phyloP scores from a whole-genome alignment of 2,797 vertebrate genomes.

The Sparidentex hasta region DNA sequence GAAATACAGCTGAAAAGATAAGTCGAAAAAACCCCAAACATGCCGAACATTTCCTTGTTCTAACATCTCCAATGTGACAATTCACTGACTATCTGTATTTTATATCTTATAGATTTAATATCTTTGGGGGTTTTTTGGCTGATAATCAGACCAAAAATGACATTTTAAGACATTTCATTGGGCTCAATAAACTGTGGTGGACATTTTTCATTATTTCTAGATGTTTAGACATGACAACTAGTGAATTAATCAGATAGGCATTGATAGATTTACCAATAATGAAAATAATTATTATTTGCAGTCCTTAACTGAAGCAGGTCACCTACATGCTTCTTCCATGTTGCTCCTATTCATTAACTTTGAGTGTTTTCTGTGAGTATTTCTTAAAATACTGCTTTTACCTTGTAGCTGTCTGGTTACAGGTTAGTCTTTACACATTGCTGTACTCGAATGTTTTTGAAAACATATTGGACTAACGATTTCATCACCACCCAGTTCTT shows the following conservation, averaged over 20 bases:
- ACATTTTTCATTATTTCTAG: constrained; percentile 6
- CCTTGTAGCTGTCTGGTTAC: background rate
- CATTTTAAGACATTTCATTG: background rate
- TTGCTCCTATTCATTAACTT: background rate
- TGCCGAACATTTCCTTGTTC: background rate
- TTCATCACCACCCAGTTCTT: background rate
- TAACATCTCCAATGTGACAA: background rate
- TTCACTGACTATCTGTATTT: background rate
- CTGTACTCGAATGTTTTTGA: background rate
- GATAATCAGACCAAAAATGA: background rate
- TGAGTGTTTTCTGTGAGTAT: background rate
- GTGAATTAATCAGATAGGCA: background rate
- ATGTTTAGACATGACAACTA: background rate
- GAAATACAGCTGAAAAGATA: background rate
- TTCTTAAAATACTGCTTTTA: background rate
- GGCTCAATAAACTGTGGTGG: background rate
- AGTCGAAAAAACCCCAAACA: background rate
- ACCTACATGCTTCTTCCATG: background rate
- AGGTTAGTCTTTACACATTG: background rate
- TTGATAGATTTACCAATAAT: background rate
- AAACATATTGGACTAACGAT: background rate
- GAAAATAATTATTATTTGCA: background rate
- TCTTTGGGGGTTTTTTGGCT: background rate
- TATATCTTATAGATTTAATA: background rate
- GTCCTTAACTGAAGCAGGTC: background rate